Evolutionary conservation across 2,797 vertebrate genomes (phyloP).

Genomic region (Haliaeetus vocifer): DNA sequence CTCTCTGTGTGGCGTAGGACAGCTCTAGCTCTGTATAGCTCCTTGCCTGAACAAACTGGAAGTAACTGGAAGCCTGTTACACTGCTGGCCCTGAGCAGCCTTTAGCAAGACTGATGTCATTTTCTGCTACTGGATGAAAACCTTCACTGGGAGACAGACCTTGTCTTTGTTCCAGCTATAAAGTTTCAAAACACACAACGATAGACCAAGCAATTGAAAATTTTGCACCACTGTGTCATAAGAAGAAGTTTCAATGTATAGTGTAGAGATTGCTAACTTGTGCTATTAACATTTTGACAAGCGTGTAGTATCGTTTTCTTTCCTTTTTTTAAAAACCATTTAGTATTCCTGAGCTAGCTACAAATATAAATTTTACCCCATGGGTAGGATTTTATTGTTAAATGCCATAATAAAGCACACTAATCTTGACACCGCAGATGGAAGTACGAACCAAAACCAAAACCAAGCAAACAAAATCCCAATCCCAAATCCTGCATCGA

Average conservation of each 20-base stretch:
- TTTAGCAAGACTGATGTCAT: neutral
- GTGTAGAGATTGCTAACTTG: constrained; percentile 81
- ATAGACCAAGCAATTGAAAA: constrained; percentile 67
- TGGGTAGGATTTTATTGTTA: constrained; percentile 81
- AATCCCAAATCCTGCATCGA: constrained; percentile 61
- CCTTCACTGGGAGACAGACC: constrained; percentile 30
- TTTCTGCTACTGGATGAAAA: constrained; percentile 40
- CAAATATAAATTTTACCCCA: constrained; percentile 80
- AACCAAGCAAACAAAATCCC: constrained; percentile 50
- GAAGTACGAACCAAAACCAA: constrained; percentile 76
- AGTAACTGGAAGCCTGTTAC: neutral
- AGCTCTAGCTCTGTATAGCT: neutral
- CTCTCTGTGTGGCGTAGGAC: neutral
- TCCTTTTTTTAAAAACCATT: constrained; percentile 64
- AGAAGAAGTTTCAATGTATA: constrained; percentile 76
- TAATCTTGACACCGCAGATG: constrained; percentile 70
- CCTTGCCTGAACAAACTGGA: constrained; percentile 8
- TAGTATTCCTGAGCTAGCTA: constrained; percentile 76
- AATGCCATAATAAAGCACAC: constrained; percentile 79
- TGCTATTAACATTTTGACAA: constrained; percentile 83
- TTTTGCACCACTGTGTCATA: constrained; percentile 75
- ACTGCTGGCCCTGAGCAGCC: constrained; percentile 17
- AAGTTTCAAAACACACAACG: constrained; percentile 19
- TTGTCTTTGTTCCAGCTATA: constrained; percentile 53
- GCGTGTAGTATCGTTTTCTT: constrained; percentile 73